phyloP scores from a whole-genome alignment of 1,140 invertebrate species.

The Cydia splendana region DNA sequence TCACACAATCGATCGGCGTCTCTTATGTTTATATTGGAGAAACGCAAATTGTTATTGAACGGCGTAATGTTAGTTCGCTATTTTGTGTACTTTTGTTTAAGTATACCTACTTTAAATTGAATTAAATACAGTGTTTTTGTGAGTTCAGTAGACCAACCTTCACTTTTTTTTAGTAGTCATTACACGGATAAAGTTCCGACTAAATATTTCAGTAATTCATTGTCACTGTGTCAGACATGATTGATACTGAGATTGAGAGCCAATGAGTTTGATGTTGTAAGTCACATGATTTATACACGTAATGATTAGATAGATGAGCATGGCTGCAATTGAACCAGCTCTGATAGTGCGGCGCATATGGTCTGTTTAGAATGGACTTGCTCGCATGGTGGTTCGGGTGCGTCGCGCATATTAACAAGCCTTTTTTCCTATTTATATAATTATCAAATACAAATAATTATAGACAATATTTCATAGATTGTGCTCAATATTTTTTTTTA shows the following conservation, averaged over 20 bases:
- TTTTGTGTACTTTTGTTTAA: too few species aligned
- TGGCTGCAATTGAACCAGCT: not conserved
- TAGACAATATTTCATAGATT: too few species aligned
- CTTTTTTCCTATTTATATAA: too few species aligned
- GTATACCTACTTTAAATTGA: too few species aligned
- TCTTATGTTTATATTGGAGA: not conserved
- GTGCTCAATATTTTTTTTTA: too few species aligned
- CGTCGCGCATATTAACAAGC: not conserved
- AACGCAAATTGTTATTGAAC: not conserved
- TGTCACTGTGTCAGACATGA: not conserved
- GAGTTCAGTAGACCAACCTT: not conserved
- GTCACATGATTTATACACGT: slow-evolving; percentile 1
- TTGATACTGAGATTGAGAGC: not conserved
- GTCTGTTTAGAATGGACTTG: not conserved
- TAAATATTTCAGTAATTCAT: not conserved
- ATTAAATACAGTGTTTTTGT: too few species aligned
- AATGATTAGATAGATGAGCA: not conserved
- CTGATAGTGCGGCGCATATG: not conserved
- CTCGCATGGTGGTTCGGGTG: not conserved
- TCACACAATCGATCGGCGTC: not conserved
- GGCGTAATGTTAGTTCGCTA: not conserved
- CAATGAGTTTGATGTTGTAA: not conserved
- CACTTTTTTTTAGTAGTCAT: not conserved
- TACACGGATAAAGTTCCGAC: not conserved
- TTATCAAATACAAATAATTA: too few species aligned